These are phyloP conservation scores for Chlorodrepanis virens DNA, from an alignment of 2,113 vertebrate species.

Conservation along the genomic window DNA sequence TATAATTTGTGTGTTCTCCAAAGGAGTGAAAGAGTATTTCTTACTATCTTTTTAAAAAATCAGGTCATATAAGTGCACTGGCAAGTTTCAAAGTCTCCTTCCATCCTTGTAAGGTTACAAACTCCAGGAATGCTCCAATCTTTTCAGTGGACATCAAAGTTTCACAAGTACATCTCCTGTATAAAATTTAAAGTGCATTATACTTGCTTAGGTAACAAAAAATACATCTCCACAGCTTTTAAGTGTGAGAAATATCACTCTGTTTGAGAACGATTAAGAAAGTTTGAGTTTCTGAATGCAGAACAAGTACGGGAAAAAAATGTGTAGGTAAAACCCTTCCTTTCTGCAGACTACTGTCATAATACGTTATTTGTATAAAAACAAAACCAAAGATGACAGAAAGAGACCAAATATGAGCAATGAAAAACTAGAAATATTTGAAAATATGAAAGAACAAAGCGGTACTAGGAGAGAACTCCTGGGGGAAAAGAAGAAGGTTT, in stretches of 20 bases:
- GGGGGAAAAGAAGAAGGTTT: fast-evolving
- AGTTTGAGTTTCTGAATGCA: neutral
- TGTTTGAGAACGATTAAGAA: neutral
- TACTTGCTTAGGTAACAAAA: neutral
- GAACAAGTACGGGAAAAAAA: neutral
- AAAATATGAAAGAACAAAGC: neutral
- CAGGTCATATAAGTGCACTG: neutral
- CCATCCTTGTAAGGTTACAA: neutral
- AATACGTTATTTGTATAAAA: too few species aligned
- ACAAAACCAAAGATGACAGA: neutral
- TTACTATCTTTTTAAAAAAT: neutral
- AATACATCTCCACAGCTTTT: neutral
- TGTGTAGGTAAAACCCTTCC: neutral
- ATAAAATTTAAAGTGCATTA: neutral
- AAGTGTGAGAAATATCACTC: neutral
- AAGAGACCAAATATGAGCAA: neutral
- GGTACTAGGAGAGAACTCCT: neutral
- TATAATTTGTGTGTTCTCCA: neutral
- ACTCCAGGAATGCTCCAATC: neutral
- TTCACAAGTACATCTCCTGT: neutral
- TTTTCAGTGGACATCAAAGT: neutral
- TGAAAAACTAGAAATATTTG: neutral
- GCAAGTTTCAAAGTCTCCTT: neutral
- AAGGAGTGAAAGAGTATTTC: neutral
- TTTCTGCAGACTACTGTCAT: neutral